Base-by-base conservation (phyloP, 2,113 vertebrate genomes). In the Calyptomena viridis region DNA sequence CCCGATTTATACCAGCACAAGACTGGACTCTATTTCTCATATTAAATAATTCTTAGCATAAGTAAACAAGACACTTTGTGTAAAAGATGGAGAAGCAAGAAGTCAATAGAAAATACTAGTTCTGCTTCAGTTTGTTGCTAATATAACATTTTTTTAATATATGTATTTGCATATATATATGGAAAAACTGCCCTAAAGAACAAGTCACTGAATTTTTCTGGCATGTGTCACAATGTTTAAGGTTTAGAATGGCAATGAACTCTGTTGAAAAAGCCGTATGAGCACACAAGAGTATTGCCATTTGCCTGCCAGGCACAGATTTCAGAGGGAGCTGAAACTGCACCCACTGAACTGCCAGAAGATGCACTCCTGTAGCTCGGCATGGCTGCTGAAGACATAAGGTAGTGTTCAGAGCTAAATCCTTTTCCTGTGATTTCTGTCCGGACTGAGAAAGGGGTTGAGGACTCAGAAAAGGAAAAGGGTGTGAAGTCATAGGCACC, bases 151-250 rank as follows among this genome's bases (percentile, higher is more conserved):
- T 12, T 35, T 17, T 0, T 1, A 22, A 67, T 14, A 83, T 14
- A 69, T 42, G 52, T n/a, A 59, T 53, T 35, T 75, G 25, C 17
- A 73, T 19, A 76, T 33, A 78, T 64, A 71, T 75, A 87, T 33
- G 50, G 44, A 73, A 94, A 93, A 95, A 94, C 64, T 90, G 92
- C 87, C 79, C 92, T 84, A 73, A 93, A 94, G 92, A 94, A 44
- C 60, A 89, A 92, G 64, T 77, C 0, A 3, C 72, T 76, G 91
- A 95, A 92, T 96, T 92, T 93, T 96, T 95, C 94, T 95, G 95
- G 87, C 87, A 96, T 96, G 90, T 95, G 96, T 96, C 95, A 97
- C 84, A 97, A 97, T 71, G 82, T 94, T 97, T 97, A 95, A 97
- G 90, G 91, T 87, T 93, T 96, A 93, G 78, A 95, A 89, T 30